Evolutionary conservation across 2,113 vertebrate species (phyloP).

Genomic region (Emydocephalus ijimae): DNA sequence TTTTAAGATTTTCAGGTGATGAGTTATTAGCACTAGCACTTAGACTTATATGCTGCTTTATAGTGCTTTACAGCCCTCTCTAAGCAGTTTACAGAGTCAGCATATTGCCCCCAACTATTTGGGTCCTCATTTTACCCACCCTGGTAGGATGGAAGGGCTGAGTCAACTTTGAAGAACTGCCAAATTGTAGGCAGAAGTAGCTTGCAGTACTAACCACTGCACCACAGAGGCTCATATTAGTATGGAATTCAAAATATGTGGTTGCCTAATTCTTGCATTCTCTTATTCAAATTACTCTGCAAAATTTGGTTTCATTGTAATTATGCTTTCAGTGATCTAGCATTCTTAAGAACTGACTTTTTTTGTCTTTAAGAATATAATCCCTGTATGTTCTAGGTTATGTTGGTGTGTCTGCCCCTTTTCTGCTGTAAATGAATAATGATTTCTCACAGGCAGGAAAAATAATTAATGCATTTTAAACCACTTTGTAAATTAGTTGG

Average conservation of each 20-base stretch:
- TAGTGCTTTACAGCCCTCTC: no score
- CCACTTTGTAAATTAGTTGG: not conserved
- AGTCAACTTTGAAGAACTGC: no score
- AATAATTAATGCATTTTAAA: not conserved
- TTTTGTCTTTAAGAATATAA: not conserved
- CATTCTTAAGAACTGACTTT: not conserved
- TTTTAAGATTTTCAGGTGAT: not conserved
- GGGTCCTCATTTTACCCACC: no score
- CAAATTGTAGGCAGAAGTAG: no score
- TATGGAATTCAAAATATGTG: not conserved
- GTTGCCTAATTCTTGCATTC: not conserved
- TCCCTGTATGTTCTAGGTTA: not conserved
- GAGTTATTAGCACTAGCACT: not conserved
- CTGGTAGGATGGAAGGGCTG: no score
- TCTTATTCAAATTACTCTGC: not conserved
- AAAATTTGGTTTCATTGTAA: not conserved
- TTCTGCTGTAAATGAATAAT: not conserved
- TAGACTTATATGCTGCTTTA: no score
- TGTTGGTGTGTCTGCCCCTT: not conserved
- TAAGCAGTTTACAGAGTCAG: no score
- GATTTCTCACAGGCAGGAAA: not conserved
- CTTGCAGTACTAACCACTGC: no score
- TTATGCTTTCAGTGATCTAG: not conserved
- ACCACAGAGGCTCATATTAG: not conserved
- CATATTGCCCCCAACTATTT: no score